Conservation (phyloP, 2,113 vertebrate genomes). For the Chloropsis cyanopogon region DNA sequence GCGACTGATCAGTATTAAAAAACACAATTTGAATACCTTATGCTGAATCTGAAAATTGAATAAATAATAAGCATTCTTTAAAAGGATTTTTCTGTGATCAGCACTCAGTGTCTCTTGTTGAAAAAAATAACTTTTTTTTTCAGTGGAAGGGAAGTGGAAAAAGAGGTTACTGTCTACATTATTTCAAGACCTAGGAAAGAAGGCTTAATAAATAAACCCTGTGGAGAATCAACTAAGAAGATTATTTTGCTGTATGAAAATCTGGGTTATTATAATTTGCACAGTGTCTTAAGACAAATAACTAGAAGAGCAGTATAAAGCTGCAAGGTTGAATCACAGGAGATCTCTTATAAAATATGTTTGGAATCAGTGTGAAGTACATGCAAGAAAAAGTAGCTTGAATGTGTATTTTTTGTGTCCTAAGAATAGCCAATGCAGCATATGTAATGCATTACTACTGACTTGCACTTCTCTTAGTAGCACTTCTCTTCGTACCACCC, state of each 20-base stretch:
- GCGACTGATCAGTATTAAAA: conserved; percentile 31
- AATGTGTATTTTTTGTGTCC: neutral
- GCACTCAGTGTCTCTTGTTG: neutral
- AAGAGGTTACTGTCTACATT: neutral
- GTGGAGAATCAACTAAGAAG: neutral
- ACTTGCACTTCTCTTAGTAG: neutral
- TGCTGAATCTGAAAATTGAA: conserved; percentile 25
- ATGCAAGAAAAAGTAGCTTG: neutral
- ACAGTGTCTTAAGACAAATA: neutral
- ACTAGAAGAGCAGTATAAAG: neutral
- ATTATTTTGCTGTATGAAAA: conserved; percentile 27
- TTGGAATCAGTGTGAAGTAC: neutral
- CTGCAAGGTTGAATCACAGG: neutral
- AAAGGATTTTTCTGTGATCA: conserved; percentile 9
- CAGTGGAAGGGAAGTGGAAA: neutral
- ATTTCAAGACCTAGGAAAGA: neutral
- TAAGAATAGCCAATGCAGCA: neutral
- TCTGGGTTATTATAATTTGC: neutral
- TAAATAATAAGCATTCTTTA: neutral
- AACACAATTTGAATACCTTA: conserved; percentile 27
- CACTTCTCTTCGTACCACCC: neutral
- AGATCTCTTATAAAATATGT: neutral
- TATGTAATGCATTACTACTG: neutral
- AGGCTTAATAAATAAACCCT: neutral
- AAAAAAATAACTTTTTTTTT: neutral